These are phyloP conservation scores for Bombylius discolor DNA, from an alignment of 2,888 invertebrate genomes.

Conservation along the genomic window DNA sequence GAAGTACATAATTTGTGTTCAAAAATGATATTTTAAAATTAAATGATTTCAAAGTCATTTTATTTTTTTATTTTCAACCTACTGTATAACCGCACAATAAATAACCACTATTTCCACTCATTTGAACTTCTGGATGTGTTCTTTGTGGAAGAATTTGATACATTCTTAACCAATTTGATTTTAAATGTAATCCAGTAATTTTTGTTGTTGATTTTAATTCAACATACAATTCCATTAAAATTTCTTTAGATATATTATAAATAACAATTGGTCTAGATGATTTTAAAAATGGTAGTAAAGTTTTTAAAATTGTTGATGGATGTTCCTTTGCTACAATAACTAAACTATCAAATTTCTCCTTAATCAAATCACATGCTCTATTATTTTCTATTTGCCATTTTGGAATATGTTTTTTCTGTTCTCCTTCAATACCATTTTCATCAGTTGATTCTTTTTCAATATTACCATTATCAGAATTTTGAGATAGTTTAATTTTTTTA, in stretches of 20 bases:
- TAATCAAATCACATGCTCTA: slow-evolving; percentile 48
- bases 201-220: slow-evolving; percentile 58
- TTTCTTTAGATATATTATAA: slow-evolving; percentile 67
- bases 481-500: neutral
- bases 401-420: slow-evolving; percentile 28
- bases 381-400: slow-evolving; percentile 60
- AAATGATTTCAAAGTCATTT: too few species aligned
- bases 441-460: slow-evolving; percentile 10
- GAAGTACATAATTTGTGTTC: too few species aligned
- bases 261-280: slow-evolving; percentile 76
- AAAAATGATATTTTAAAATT: too few species aligned
- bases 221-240: slow-evolving; percentile 70
- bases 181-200: slow-evolving; percentile 63
- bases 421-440: slow-evolving; percentile 16
- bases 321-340: slow-evolving; percentile 74
- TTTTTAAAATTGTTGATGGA: slow-evolving; percentile 64
- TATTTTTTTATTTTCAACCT: slow-evolving; percentile 16
- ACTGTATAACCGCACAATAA: slow-evolving; percentile 56
- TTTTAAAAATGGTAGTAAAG: slow-evolving; percentile 61
- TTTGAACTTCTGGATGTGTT: slow-evolving; percentile 89
- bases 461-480: neutral
- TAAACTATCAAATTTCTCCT: slow-evolving; percentile 57
- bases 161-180: slow-evolving; percentile 75
- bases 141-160: slow-evolving; percentile 84
- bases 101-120: slow-evolving; percentile 81